A percentile compares a stretch with the other conserved stretches of the same genome.
Conservation (phyloP, 2,797 vertebrate genomes). For the Odontamblyopus rebecca region DNA sequence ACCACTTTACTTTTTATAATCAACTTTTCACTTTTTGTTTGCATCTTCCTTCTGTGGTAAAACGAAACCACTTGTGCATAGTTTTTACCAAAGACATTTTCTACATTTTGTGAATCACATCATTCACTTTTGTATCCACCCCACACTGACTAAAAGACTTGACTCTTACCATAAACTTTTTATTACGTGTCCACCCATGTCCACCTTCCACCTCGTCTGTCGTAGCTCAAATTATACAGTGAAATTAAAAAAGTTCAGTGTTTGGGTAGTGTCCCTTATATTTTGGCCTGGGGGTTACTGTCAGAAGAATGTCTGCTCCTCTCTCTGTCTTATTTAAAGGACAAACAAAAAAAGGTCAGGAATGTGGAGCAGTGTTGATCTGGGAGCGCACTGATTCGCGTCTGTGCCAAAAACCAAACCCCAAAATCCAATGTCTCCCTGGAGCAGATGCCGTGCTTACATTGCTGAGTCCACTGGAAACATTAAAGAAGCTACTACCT, state of each 20-base stretch:
- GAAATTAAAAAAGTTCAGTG: slow-evolving; percentile 17
- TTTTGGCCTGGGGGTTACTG: not conserved
- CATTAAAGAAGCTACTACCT: not conserved
- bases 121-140: slow-evolving; percentile 47
- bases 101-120: not conserved
- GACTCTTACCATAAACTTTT: slow-evolving; percentile 30
- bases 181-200: slow-evolving; percentile 2
- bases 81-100: not conserved
- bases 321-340: slow-evolving; percentile 36
- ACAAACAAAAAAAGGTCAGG: slow-evolving; percentile 68
- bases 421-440: slow-evolving; percentile 25
- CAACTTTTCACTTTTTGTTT: too few relatives aligned
- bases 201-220: slow-evolving; percentile 24
- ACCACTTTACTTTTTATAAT: too few relatives aligned
- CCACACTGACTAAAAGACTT: slow-evolving; percentile 37
- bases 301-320: slow-evolving; percentile 36
- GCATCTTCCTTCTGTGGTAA: too few relatives aligned
- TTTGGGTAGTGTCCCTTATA: slow-evolving; percentile 13
- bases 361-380: slow-evolving; percentile 56
- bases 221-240: slow-evolving; percentile 28
- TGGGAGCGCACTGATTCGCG: slow-evolving; percentile 44
- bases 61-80: not conserved
- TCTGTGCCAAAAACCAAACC: slow-evolving; percentile 27
- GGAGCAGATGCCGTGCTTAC: slow-evolving; percentile 11
- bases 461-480: slow-evolving; percentile 17